phyloP scores from a whole-genome alignment of 2,888 invertebrate species.

The Platycnemis pennipes region DNA sequence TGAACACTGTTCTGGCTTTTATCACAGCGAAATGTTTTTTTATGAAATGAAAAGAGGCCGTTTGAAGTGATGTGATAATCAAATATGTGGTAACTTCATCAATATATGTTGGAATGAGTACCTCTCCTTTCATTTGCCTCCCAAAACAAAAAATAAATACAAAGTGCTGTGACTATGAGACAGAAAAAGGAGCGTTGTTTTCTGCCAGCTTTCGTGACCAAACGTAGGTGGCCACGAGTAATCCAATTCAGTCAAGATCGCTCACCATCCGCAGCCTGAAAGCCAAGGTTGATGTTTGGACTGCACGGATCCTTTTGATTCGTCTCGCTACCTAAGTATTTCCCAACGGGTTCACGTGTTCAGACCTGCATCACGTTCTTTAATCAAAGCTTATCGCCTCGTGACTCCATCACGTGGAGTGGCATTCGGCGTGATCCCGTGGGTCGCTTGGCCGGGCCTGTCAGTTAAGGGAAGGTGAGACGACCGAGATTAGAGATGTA shows the following conservation, averaged over 20 bases:
- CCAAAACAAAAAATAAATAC: background rate
- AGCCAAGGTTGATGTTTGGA: background rate
- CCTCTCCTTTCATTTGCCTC: no score
- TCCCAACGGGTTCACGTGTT: background rate
- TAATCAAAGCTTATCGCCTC: conserved; percentile 58
- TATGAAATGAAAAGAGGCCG: no score
- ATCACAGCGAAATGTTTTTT: no score
- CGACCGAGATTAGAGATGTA: conserved; percentile 34
- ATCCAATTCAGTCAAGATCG: background rate
- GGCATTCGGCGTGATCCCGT: conserved; percentile 1
- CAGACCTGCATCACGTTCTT: conserved; percentile 21
- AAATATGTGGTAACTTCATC: no score
- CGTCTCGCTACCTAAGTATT: background rate
- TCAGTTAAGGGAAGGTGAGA: background rate
- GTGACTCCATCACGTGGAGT: background rate
- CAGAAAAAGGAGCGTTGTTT: conserved; percentile 11
- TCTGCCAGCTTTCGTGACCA: background rate
- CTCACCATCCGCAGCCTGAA: background rate
- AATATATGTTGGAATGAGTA: no score
- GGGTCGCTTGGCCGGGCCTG: background rate
- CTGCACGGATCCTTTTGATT: background rate
- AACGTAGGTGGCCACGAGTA: background rate
- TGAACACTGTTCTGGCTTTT: no score
- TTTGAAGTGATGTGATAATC: no score
- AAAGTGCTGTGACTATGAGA: background rate